A percentile compares a stretch with the other conserved stretches of the same genome.
phyloP scores from a whole-genome alignment of 2,113 vertebrate genomes.

The Leucoraja erinaceus region DNA sequence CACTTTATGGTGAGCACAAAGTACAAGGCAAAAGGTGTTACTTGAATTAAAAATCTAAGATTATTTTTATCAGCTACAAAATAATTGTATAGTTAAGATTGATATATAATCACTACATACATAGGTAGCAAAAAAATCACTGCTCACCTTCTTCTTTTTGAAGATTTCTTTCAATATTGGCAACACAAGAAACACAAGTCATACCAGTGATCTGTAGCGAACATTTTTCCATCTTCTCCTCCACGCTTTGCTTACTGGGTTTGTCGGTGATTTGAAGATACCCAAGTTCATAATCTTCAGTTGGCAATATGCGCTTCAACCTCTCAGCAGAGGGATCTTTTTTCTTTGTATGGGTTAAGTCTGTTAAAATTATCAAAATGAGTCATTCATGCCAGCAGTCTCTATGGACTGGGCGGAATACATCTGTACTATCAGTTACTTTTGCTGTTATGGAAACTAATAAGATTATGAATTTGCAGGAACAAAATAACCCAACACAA shows the following conservation, averaged over 20 bases:
- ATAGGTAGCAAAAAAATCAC: background rate
- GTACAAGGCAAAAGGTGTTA: background rate
- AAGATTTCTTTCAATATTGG: conserved; percentile 78
- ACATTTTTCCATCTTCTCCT: conserved; percentile 60
- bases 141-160: conserved; percentile 73
- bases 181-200: conserved; percentile 89
- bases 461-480: background rate
- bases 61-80: background rate
- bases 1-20: background rate
- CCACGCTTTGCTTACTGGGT: background rate
- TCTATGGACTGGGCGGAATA: background rate
- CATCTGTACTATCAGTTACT: background rate
- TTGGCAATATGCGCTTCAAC: conserved; percentile 16
- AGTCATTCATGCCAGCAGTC: too few relatives aligned
- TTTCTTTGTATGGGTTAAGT: background rate
- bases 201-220: conserved; percentile 78
- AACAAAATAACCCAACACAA: background rate
- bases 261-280: background rate
- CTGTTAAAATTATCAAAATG: background rate
- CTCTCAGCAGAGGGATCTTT: background rate
- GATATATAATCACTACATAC: background rate
- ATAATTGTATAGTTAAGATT: background rate
- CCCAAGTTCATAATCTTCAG: background rate
- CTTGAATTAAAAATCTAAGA: background rate
- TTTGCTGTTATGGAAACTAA: background rate